Percentiles rank a stretch among this genome's conserved stretches.
These are phyloP conservation scores for Thyatira batis DNA, from an alignment of 2,888 invertebrate species.

Conservation along the genomic window DNA sequence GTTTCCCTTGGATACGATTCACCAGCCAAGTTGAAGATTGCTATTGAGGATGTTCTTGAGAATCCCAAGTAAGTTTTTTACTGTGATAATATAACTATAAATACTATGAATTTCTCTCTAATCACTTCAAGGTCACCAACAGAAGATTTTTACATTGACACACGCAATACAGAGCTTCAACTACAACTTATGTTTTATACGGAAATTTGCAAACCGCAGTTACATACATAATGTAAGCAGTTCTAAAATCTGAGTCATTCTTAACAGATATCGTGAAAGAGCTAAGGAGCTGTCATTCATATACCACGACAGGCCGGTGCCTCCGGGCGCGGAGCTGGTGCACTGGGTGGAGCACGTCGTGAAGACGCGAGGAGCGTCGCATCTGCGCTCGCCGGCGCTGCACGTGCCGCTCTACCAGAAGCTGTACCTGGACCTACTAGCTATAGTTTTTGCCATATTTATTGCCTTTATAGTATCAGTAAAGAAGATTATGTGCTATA, in stretches of 20 bases:
- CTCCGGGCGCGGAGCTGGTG: slow-evolving; percentile 82
- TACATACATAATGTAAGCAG: background rate
- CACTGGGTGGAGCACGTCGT: slow-evolving; percentile 87
- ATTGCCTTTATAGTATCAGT: background rate
- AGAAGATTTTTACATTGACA: too few relatives aligned
- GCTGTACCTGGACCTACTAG: slow-evolving; percentile 50
- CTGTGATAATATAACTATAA: too few relatives aligned
- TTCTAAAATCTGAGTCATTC: background rate
- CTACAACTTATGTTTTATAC: too few relatives aligned
- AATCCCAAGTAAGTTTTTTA: background rate
- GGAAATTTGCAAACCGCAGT: too few relatives aligned
- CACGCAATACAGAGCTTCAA: too few relatives aligned
- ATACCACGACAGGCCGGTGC: slow-evolving; percentile 67
- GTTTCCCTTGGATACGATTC: slow-evolving; percentile 15
- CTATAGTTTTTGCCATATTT: slow-evolving; percentile 14
- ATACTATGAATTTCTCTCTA: too few relatives aligned
- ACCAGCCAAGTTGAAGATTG: slow-evolving; percentile 10
- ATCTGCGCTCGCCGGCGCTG: slow-evolving; percentile 57
- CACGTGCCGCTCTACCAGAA: slow-evolving; percentile 44
- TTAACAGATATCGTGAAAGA: slow-evolving; percentile 34
- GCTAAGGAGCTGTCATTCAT: slow-evolving; percentile 36
- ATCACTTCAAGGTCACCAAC: too few relatives aligned
- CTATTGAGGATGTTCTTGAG: slow-evolving; percentile 7
- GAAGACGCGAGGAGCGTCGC: slow-evolving; percentile 77
- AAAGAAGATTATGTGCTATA: background rate